These are phyloP conservation scores for Eulemur rubriventer DNA, from an alignment of 2,797 vertebrate genomes.

Conservation along the genomic window DNA sequence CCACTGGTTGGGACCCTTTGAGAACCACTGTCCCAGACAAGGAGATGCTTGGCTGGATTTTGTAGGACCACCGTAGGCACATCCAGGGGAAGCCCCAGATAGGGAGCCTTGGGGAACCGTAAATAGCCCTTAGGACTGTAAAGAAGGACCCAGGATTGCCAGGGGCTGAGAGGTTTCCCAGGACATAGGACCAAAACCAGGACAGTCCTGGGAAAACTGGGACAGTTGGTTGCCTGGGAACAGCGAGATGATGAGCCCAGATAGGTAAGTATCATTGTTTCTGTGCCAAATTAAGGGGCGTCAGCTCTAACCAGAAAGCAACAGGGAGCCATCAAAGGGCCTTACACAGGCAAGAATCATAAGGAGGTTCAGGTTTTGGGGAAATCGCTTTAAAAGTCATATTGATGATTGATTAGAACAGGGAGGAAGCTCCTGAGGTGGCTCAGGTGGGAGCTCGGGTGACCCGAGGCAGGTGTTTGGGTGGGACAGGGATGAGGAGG, in stretches of 20 bases:
- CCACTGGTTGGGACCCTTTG: background rate
- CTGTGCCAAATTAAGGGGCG: background rate
- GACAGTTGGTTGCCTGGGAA: background rate
- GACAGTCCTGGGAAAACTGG: background rate
- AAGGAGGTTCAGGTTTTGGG: background rate
- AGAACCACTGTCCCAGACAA: background rate
- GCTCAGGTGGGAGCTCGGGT: fast-evolving
- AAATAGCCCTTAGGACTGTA: background rate
- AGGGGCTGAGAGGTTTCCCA: background rate
- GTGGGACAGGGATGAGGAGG: background rate
- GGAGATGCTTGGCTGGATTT: background rate
- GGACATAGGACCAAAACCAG: background rate
- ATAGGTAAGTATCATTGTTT: background rate
- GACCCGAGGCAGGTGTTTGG: background rate
- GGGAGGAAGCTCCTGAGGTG: background rate
- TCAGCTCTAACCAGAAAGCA: background rate
- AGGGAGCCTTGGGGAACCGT: background rate
- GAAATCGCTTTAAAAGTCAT: background rate
- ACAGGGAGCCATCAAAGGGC: background rate
- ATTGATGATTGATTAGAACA: background rate
- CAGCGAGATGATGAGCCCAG: background rate
- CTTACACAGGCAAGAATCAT: background rate
- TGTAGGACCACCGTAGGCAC: background rate
- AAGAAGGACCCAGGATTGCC: background rate
- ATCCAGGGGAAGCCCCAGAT: background rate